Evolutionary conservation across 2,888 invertebrate species (phyloP).

Genomic region (Andrena bucephala): DNA sequence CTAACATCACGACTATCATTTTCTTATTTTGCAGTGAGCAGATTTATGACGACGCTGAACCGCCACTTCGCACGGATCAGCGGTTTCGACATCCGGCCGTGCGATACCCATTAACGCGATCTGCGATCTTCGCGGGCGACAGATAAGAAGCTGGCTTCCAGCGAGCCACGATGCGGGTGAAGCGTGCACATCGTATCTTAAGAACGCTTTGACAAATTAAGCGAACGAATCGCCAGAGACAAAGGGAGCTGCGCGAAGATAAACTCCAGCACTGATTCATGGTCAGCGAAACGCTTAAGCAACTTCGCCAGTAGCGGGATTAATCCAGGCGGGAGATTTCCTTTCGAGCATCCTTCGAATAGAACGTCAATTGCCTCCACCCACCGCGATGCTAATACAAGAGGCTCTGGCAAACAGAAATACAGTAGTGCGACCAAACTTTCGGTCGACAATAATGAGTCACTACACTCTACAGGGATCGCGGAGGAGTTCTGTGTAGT

Average conservation of each 20-base stretch:
- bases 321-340: constrained; percentile 16
- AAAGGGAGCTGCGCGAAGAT: constrained; percentile 2
- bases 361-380: background rate
- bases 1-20: constrained; percentile 39
- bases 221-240: background rate
- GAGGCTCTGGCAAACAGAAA: no score
- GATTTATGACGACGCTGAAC: constrained; percentile 9
- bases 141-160: background rate
- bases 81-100: background rate
- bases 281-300: constrained; percentile 24
- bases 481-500: no score
- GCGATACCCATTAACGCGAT: constrained; percentile 2
- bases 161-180: background rate
- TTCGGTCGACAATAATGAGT: no score
- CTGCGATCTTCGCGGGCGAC: background rate
- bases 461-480: no score
- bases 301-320: constrained; percentile 6
- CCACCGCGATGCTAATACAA: background rate
- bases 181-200: background rate
- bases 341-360: background rate
- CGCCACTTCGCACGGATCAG: background rate
- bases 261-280: constrained; percentile 19
- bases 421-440: no score
- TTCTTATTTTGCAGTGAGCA: constrained; percentile 26
- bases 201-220: constrained; percentile 14